Base-by-base conservation (phyloP, 2,113 vertebrate species). In the Hypomesus transpacificus region DNA sequence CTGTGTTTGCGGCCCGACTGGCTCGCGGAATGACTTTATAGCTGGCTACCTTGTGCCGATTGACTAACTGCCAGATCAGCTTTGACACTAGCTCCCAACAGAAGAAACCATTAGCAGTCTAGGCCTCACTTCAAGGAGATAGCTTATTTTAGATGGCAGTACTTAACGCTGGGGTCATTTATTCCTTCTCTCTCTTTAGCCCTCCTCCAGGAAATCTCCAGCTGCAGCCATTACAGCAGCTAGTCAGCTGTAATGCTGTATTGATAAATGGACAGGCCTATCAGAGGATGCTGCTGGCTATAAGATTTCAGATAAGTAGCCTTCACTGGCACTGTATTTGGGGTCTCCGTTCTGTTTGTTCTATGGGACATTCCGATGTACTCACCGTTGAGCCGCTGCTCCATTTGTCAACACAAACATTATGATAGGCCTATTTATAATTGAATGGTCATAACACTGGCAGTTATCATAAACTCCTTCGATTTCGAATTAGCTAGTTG, bases 171-270 rank as follows among this genome's bases (percentile, higher is more conserved):
- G 74, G 86, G 83, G 83, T 84, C 75, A 70, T 83, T 77, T 73
- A 56, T 74, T 79, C 79, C 76, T 3, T 4, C 69, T 31, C n/a
- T 34, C 51, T 22, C 78, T 84, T 74, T 78, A 79, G 77, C 69
- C 59, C 53, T 61, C 66, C n/a, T 1, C 68, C 53, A 20, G 39
- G 39, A 46, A 46, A 46, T 46, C 70, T 65, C 70, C 65, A 5
- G 63, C 58, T 18, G 61, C 24, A 53, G 28, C 56, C 60, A 28
- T 71, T 79, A 74, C 65, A 67, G 76, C 77, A 26, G 71, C 74
- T 31, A 86, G 85, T 89, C 88, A 89, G 88, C 89, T 87, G 74
- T 87, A 61, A 71, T 87, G 84, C 82, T 86, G 82, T 89, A 90
- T 89, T 86, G 88, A 90, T 89, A 87, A 75, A 88, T 85, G 79